phyloP scores from a whole-genome alignment of 2,888 invertebrate genomes.

The Epinotia brunnichana region DNA sequence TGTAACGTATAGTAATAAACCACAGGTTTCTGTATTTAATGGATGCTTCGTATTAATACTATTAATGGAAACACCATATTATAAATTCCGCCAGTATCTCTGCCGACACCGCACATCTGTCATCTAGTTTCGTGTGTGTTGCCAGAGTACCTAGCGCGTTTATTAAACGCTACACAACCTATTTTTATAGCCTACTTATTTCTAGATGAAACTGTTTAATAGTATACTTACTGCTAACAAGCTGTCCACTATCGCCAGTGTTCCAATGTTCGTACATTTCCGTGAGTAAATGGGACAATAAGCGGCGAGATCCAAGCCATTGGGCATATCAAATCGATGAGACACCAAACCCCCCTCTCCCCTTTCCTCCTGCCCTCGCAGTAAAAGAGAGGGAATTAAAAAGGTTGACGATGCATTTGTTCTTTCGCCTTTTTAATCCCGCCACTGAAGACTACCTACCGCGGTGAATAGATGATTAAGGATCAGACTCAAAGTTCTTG shows the following conservation, averaged over 20 bases:
- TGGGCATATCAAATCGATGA: conserved; percentile 65
- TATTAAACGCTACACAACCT: too few relatives aligned
- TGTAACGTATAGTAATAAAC: too few relatives aligned
- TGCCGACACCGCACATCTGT: too few relatives aligned
- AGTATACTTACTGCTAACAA: conserved; percentile 2
- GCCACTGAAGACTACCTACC: background rate
- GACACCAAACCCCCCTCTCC: conserved; percentile 53
- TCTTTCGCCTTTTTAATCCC: conserved; percentile 16
- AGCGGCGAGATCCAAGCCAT: conserved; percentile 65
- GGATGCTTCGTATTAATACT: too few relatives aligned
- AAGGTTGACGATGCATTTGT: conserved; percentile 24
- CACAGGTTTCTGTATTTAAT: too few relatives aligned
- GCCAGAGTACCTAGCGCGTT: too few relatives aligned
- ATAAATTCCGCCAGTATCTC: too few relatives aligned
- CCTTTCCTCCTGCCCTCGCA: background rate
- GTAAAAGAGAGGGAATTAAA: conserved; percentile 19
- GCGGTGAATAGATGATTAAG: conserved; percentile 26
- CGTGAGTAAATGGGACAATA: conserved; percentile 71
- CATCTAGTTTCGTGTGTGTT: too few relatives aligned
- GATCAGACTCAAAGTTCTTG: conserved; percentile 3
- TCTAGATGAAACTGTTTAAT: background rate
- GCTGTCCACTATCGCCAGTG: conserved; percentile 13
- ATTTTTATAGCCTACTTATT: background rate
- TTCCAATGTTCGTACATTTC: conserved; percentile 54
- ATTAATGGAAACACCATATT: too few relatives aligned